These are phyloP conservation scores for Formicarius rufipectus DNA, from an alignment of 2,113 vertebrate species.

Conservation along the genomic window DNA sequence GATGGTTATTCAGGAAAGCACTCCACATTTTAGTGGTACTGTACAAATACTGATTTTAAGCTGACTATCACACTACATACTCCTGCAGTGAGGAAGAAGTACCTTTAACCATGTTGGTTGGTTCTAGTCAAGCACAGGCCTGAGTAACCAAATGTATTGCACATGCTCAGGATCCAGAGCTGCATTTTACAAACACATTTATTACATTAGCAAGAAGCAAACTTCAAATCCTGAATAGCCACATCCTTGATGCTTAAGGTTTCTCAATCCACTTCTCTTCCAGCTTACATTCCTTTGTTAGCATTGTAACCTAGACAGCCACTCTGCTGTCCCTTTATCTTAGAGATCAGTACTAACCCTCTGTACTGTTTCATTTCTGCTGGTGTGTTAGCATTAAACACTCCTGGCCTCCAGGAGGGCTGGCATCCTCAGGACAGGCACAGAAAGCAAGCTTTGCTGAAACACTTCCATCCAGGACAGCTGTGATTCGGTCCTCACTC, in stretches of 20 bases:
- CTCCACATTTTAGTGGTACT: not conserved
- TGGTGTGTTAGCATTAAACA: not conserved
- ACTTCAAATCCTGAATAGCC: not conserved
- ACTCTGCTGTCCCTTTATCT: not conserved
- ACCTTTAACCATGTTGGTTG: not conserved
- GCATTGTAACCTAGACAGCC: not conserved
- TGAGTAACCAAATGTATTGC: accelerated
- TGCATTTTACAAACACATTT: not conserved
- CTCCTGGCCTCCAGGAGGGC: not conserved
- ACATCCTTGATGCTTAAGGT: not conserved
- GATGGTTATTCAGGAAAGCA: not conserved
- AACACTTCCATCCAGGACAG: not conserved
- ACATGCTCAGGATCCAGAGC: not conserved
- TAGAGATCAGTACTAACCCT: not conserved
- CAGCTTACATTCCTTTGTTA: not conserved
- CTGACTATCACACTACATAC: not conserved
- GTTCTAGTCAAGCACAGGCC: not conserved
- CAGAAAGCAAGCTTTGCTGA: not conserved
- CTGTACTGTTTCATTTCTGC: not conserved
- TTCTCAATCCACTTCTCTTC: not conserved
- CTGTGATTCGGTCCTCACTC: not conserved
- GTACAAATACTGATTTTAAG: not conserved
- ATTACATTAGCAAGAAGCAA: not conserved
- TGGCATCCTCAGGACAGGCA: not conserved
- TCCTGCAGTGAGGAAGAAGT: not conserved